Evolutionary conservation across 2,888 invertebrate genomes (phyloP).

Genomic region (Cremastinae sp.): DNA sequence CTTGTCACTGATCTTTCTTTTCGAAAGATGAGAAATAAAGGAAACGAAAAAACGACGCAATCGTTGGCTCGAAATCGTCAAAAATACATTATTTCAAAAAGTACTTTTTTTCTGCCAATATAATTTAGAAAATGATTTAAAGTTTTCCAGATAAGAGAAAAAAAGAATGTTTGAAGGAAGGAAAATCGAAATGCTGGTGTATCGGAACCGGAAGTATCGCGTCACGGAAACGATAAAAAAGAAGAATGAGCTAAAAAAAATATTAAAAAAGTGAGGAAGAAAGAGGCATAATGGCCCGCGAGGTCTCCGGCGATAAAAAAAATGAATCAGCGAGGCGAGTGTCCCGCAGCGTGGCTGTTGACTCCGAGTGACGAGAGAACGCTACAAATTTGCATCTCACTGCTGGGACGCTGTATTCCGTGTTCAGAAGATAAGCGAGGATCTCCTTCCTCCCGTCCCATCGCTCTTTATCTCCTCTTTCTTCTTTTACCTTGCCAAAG

Average conservation of each 20-base stretch:
- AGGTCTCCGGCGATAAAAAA: slow-evolving; percentile 31
- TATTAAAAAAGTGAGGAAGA: background rate
- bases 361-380: slow-evolving; percentile 33
- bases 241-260: background rate
- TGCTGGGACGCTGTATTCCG: slow-evolving; percentile 1
- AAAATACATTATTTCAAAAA: no score
- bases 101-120: no score
- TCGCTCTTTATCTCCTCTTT: slow-evolving; percentile 3
- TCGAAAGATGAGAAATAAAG: background rate
- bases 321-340: slow-evolving; percentile 33
- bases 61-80: no score
- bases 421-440: slow-evolving; percentile 22
- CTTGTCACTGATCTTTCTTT: slow-evolving; percentile 8
- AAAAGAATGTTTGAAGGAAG: slow-evolving; percentile 1
- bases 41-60: no score
- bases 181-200: slow-evolving; percentile 7
- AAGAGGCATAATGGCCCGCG: slow-evolving; percentile 10
- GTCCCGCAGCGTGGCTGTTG: slow-evolving; percentile 39
- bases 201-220: slow-evolving; percentile 28
- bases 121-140: no score
- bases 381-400: slow-evolving; percentile 41
- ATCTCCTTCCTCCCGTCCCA: slow-evolving; percentile 4
- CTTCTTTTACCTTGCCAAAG: slow-evolving; percentile 44
- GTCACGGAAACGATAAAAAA: slow-evolving; percentile 25
- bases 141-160: background rate